These are phyloP conservation scores for Hydrotaea diabolus DNA, from an alignment of 2,888 invertebrate species.

Conservation along the genomic window DNA sequence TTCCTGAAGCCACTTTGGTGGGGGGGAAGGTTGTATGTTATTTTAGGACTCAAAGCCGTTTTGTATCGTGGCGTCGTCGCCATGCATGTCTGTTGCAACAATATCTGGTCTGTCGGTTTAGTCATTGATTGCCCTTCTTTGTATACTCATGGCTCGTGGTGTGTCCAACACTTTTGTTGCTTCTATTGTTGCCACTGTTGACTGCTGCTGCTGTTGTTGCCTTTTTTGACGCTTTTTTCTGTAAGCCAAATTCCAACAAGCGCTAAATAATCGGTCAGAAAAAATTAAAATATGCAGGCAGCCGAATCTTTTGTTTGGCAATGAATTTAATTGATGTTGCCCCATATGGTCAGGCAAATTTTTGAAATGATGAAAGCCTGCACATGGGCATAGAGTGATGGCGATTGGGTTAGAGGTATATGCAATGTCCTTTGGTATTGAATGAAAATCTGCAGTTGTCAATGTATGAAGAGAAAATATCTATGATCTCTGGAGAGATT, in stretches of 20 bases:
- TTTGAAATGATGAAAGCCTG: background rate
- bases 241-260: background rate
- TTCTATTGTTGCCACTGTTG: background rate
- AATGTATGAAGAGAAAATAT: too few species aligned
- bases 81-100: background rate
- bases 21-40: slow-evolving; percentile 29
- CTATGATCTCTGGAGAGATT: too few species aligned
- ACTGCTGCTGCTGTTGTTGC: too few species aligned
- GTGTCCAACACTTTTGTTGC: slow-evolving; percentile 7
- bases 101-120: background rate
- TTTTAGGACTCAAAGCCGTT: slow-evolving; percentile 31
- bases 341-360: slow-evolving; percentile 62
- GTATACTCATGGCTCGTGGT: slow-evolving; percentile 1
- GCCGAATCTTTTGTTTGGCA: slow-evolving; percentile 74
- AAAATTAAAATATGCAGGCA: slow-evolving; percentile 70
- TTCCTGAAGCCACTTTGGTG: slow-evolving; percentile 41
- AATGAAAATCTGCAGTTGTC: background rate
- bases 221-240: background rate
- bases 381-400: background rate
- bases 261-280: background rate
- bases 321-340: slow-evolving; percentile 77
- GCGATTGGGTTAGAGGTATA: background rate
- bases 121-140: slow-evolving; percentile 49
- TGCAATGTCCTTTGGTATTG: background rate
- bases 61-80: background rate